Conservation (phyloP, 2,797 vertebrate genomes). For the Tachyglossus aculeatus region DNA sequence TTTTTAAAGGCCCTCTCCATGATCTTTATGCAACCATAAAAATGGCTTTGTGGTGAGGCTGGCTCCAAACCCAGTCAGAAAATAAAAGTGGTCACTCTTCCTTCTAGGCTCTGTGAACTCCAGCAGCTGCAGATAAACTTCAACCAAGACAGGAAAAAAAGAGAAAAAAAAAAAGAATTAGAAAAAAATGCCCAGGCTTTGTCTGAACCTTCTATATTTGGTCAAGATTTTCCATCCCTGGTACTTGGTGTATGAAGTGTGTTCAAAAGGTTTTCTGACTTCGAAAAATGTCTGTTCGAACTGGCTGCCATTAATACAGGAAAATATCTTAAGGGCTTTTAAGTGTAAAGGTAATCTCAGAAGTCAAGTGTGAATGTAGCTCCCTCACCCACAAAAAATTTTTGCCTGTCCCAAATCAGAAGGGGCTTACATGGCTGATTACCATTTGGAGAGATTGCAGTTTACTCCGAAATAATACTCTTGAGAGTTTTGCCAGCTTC, state of each 20-base stretch:
- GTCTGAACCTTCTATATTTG: conserved; percentile 60
- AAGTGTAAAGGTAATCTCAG: conserved; percentile 5
- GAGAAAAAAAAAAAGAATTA: neutral
- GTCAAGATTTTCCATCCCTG: conserved; percentile 47
- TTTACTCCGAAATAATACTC: conserved; percentile 14
- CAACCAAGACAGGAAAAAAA: conserved; percentile 34
- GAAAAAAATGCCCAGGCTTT: conserved; percentile 15
- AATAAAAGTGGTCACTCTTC: conserved; percentile 53
- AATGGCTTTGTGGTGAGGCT: conserved; percentile 45
- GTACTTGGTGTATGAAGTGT: conserved; percentile 6
- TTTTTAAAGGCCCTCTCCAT: conserved; percentile 48
- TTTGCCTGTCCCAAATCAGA: neutral
- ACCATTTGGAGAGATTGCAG: conserved; percentile 3
- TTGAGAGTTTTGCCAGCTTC: neutral
- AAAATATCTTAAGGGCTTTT: neutral
- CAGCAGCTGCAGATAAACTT: conserved; percentile 48
- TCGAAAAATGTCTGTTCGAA: neutral
- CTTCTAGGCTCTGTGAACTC: conserved; percentile 40
- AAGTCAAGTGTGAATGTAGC: conserved; percentile 1
- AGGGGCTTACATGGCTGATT: neutral
- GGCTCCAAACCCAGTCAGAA: conserved; percentile 46
- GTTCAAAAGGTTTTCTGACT: conserved; percentile 40
- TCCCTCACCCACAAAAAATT: neutral
- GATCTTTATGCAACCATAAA: conserved; percentile 39
- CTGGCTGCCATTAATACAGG: neutral